Evolutionary conservation across 1,140 invertebrate genomes (phyloP).

Genomic region (Ditylenchus dipsaci): DNA sequence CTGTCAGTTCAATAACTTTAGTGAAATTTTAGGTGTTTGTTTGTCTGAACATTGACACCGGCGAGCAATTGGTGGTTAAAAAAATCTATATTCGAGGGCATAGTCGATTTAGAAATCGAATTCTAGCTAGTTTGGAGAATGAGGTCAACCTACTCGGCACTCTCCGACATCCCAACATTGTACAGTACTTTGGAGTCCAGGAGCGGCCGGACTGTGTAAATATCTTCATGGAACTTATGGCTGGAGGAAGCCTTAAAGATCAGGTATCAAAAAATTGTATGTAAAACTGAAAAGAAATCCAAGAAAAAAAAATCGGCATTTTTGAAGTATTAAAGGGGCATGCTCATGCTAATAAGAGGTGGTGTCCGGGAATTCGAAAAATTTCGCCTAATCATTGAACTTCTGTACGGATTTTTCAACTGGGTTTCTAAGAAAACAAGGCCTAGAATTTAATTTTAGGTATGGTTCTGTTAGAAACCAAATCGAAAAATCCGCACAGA

Average conservation of each 20-base stretch:
- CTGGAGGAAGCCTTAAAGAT: slow-evolving; percentile 39
- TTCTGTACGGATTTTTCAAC: too few species aligned
- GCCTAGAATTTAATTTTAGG: too few species aligned
- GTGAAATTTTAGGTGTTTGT: slow-evolving; percentile 25
- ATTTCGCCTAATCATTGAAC: too few species aligned
- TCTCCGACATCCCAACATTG: slow-evolving; percentile 35
- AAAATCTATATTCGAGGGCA: slow-evolving; percentile 31
- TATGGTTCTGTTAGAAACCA: too few species aligned
- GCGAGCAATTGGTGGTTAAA: slow-evolving; percentile 41
- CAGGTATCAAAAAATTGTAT: slow-evolving; percentile 15
- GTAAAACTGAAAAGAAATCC: background rate
- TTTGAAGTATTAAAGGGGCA: too few species aligned
- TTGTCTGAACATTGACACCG: slow-evolving; percentile 42
- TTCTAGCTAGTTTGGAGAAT: slow-evolving; percentile 36
- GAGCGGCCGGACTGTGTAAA: slow-evolving; percentile 33
- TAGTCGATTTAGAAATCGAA: slow-evolving; percentile 26
- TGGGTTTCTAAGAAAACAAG: too few species aligned
- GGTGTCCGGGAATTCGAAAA: too few species aligned
- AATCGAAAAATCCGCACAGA: too few species aligned
- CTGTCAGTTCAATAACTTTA: too few species aligned
- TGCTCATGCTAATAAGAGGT: too few species aligned
- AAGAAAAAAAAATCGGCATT: too few species aligned
- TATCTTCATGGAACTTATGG: slow-evolving; percentile 46
- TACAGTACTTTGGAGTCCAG: slow-evolving; percentile 39
- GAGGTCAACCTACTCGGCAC: slow-evolving; percentile 41